Evolutionary conservation across 2,888 invertebrate species (phyloP).

Genomic region (Hypomecis atomaria): DNA sequence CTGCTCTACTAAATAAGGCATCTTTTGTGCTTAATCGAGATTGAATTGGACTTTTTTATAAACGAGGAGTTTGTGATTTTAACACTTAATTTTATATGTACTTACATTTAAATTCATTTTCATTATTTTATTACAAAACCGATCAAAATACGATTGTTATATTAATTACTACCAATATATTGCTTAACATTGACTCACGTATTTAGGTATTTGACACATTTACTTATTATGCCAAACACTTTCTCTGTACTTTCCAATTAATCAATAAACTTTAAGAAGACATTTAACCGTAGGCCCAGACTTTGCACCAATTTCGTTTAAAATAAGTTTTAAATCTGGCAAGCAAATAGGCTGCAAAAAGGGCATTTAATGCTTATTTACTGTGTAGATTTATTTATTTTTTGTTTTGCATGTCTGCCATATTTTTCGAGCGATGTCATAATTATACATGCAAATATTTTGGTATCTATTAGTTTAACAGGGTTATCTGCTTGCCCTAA

Average conservation of each 20-base stretch:
- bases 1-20: conserved; percentile 7
- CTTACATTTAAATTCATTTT: conserved; percentile 3
- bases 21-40: background rate
- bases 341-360: too few relatives aligned
- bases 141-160: conserved; percentile 5
- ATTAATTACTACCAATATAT: conserved; percentile 47
- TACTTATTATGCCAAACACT: conserved; percentile 30
- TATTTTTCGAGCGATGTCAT: too few relatives aligned
- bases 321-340: too few relatives aligned
- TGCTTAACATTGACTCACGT: conserved; percentile 67
- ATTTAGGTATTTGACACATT: conserved; percentile 55
- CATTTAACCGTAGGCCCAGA: too few relatives aligned
- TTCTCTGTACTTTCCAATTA: conserved; percentile 1
- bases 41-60: background rate
- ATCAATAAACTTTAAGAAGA: background rate
- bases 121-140: conserved; percentile 6
- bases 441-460: too few relatives aligned
- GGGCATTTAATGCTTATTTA: too few relatives aligned
- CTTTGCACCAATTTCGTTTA: too few relatives aligned
- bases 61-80: background rate
- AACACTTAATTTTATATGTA: background rate
- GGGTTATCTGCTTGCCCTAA: too few relatives aligned
- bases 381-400: too few relatives aligned
- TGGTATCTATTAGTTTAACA: too few relatives aligned
- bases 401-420: too few relatives aligned